phyloP scores from a whole-genome alignment of 2,113 vertebrate genomes.

The Anolis sagrei region DNA sequence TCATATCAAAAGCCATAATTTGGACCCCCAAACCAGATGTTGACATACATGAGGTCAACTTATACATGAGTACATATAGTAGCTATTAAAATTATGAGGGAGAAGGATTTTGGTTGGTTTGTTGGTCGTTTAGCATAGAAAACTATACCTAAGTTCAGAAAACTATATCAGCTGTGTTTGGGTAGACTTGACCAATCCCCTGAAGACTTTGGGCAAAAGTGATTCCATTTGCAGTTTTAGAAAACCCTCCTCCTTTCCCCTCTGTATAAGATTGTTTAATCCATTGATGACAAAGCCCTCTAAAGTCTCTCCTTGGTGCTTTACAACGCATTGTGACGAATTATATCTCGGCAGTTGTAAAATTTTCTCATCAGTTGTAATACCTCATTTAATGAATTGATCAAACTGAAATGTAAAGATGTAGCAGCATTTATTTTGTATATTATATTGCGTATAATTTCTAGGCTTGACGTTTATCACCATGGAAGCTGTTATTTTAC shows the following conservation, averaged over 20 bases:
- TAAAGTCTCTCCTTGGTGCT: constrained; percentile 73
- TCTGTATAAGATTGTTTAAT: constrained; percentile 71
- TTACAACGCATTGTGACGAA: constrained; percentile 75
- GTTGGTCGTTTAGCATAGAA: too few relatives aligned
- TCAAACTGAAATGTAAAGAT: constrained; percentile 79
- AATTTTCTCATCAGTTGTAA: constrained; percentile 75
- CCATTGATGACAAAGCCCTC: constrained; percentile 66
- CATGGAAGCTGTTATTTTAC: constrained; percentile 82
- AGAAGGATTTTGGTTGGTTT: too few relatives aligned
- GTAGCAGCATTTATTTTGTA: constrained; percentile 81
- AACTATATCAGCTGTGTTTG: background rate
- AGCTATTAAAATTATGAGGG: too few relatives aligned
- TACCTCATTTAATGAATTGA: constrained; percentile 81
- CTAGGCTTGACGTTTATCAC: constrained; percentile 83
- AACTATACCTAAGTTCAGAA: too few relatives aligned
- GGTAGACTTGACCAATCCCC: constrained; percentile 15
- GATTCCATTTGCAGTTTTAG: constrained; percentile 55
- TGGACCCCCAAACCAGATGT: too few relatives aligned
- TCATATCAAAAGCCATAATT: too few relatives aligned
- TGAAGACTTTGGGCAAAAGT: constrained; percentile 65
- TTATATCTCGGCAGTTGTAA: constrained; percentile 70
- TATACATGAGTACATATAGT: too few relatives aligned
- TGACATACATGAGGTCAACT: too few relatives aligned
- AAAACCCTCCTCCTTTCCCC: constrained; percentile 36
- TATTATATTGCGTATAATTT: constrained; percentile 83